Evolutionary conservation across 1,140 invertebrate genomes (phyloP).

Genomic region (Sycophila sp.): DNA sequence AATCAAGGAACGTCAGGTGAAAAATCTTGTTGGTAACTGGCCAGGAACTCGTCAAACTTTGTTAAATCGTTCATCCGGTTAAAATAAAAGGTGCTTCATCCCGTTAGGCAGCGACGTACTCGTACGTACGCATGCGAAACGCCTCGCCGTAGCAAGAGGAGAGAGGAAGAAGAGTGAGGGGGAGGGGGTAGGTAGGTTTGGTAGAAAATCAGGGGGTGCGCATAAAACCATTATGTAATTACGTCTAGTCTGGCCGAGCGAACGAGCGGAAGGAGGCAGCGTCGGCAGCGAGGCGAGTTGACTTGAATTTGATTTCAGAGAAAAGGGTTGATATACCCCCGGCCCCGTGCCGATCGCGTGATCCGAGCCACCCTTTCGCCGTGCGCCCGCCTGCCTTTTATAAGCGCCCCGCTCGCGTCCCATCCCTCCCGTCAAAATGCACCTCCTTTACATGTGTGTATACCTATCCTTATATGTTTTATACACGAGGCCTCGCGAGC

Average conservation of each 20-base stretch:
- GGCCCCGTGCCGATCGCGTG: constrained; percentile 56
- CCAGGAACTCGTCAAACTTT: too few species aligned
- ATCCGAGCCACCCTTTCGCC: constrained; percentile 52
- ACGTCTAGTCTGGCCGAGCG: constrained; percentile 49
- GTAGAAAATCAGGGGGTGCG: constrained; percentile 35
- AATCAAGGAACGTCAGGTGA: too few species aligned
- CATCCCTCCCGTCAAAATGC: constrained; percentile 6
- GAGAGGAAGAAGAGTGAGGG: too few species aligned
- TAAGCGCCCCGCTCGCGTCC: constrained; percentile 39
- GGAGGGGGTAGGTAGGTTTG: too few species aligned
- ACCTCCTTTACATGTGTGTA: background rate
- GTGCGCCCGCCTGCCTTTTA: constrained; percentile 25
- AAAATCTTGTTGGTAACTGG: too few species aligned
- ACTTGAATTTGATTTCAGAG: constrained; percentile 62
- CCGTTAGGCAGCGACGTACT: too few species aligned
- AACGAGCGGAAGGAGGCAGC: constrained; percentile 27
- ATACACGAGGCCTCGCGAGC: background rate
- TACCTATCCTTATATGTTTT: constrained; percentile 17
- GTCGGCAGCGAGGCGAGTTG: constrained; percentile 27
- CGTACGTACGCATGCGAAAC: too few species aligned
- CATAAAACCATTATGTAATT: constrained; percentile 57
- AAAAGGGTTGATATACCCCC: constrained; percentile 59
- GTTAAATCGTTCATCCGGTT: too few species aligned
- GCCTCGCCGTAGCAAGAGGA: too few species aligned
- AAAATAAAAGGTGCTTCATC: too few species aligned